Base-by-base conservation (phyloP, 2,888 invertebrate species). In the Synergus laeviventris region DNA sequence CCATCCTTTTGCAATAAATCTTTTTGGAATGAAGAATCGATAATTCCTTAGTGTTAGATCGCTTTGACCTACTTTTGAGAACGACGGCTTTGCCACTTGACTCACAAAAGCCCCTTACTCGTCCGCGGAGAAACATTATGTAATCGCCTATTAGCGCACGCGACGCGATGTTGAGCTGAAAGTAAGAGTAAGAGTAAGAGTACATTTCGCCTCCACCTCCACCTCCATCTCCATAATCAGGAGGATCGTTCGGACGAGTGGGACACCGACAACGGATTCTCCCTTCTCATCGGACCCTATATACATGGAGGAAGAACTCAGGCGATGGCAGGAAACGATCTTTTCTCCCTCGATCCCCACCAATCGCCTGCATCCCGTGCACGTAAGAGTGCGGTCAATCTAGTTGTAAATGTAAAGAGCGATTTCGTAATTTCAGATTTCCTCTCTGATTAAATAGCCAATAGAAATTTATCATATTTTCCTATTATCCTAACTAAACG, bases 141-240 rank as follows among this genome's bases (percentile, higher is more conserved):
- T 83, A 88, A 88, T 84, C 79, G 78, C 78, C 83, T 83, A 86
- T 85, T 84, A 85, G 83, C 83, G 86, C 86, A 88, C 85, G 88
- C 86, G 87, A 86, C 85, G 88, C 86, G 87, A 87, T 85, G 84
- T 78, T 84, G 83, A 83, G 83, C 82, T 86, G 88, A 89, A 89
- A 89, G 89, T 88, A 88, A 90, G 88, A 89, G 89, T 88, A 88
- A 90, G 88, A 89, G 89, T 88, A 88, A 89, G 87, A 89, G 88
- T 87, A 81, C 81, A 83, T 83, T 78, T 81, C 76, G 78, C 81
- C 76, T 77, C 60, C 38, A 60, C 81, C 76, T 77, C 60, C 38
- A 60, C 74, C 14, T 31, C 59, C 38, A 42, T 56, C 73, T 76
- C 54, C 16, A 61, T 61, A 31, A 61, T 61, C 24, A 61, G 38